A percentile compares a stretch with the other conserved stretches of the same genome.
Conservation (phyloP, 2,113 vertebrate genomes). For the Cnemophilus loriae region DNA sequence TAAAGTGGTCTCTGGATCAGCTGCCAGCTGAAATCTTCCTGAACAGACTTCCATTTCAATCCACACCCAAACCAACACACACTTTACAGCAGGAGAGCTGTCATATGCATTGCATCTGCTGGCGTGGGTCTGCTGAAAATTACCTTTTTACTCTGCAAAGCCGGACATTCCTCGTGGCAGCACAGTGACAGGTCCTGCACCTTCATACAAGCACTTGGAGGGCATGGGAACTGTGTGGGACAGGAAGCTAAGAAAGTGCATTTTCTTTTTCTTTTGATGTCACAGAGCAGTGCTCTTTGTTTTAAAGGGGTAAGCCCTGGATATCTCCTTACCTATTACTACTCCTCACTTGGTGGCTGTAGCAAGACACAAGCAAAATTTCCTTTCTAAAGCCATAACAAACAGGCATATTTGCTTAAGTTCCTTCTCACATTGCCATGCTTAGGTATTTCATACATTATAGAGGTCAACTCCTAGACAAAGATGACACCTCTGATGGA, state of each 20-base stretch:
- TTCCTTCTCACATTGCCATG: neutral
- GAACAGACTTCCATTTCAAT: neutral
- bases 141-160: neutral
- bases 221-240: neutral
- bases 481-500: neutral
- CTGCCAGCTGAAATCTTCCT: neutral
- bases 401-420: neutral
- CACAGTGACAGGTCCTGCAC: fast-evolving
- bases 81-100: neutral
- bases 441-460: neutral
- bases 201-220: neutral
- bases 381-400: neutral
- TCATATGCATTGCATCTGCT: neutral
- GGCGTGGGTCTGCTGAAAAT: neutral
- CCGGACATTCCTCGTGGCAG: fast-evolving
- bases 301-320: neutral
- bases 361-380: neutral
- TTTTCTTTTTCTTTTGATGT: neutral
- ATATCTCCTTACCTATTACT: neutral
- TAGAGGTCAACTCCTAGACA: neutral
- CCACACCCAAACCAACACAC: neutral
- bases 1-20: neutral
- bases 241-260: neutral
- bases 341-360: neutral
- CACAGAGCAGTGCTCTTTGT: fast-evolving